Evolutionary conservation across 1,140 invertebrate species (phyloP), one percentile per base, ranked within the genome.

Genomic region (Apis cerana): DNA sequence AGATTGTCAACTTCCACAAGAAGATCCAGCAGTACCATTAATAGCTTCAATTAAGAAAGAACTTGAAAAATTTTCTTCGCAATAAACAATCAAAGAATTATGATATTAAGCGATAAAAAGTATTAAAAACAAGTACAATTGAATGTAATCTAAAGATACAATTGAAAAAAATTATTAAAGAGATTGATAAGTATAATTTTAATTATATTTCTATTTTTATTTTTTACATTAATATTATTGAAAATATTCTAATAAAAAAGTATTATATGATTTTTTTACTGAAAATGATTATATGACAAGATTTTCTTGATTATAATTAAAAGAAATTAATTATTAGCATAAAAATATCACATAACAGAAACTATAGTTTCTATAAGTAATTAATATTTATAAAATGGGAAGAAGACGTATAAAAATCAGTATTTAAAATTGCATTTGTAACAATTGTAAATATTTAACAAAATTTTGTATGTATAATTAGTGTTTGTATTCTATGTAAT

Each of bases 11-110:
- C 92, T 96, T 52, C 84, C 92, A 43, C 91, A 93, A 2, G 94
- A 94, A 27, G 96, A 96, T 91, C 95, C 96, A 0, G 96, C 96
- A 1, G 94, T 96, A n/a, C 95, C 96, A 19, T 91, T 96, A 11
- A 96, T 96, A 75, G 92, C 94, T 58, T 95, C 95, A 61, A 96
- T 96, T 81, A 96, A 96, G 88, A 94, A 94, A 67, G 96, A 96
- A 91, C 93, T 96, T 7, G 93, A 94, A 76, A 95, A 94, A 84
- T 95, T 94, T 78, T 91, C 92, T 4, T 72, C 80, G 0, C 50
- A 65, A 43, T 88, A 80, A 58, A 56, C 27, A 27, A 75, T 81
- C 11, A n/a, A 52, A 50, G 23, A 17, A 13, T 68, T n/a, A 67
- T 10, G 1, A 11, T 1, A 23, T 43, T 11, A 15, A 52, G n/a